Conservation (phyloP, 2,113 vertebrate species). For the Cairina moschata region DNA sequence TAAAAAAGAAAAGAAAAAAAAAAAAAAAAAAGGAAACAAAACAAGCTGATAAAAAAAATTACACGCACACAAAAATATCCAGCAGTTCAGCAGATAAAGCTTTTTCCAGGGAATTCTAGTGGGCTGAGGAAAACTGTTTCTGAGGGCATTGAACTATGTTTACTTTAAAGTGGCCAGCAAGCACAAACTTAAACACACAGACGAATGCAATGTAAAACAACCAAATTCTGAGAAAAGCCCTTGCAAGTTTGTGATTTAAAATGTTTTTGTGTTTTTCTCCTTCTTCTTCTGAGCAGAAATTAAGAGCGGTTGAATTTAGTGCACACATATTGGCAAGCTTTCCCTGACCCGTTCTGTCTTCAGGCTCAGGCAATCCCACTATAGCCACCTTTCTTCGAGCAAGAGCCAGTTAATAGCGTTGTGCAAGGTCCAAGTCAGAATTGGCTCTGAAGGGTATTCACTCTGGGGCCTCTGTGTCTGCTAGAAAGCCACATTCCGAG, state of each 20-base stretch:
- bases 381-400: slow-evolving; percentile 76
- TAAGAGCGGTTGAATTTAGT: slow-evolving; percentile 30
- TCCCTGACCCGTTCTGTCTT: slow-evolving; percentile 59
- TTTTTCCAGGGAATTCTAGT: slow-evolving; percentile 70
- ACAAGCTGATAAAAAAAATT: slow-evolving; percentile 66
- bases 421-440: slow-evolving; percentile 73
- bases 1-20: neutral
- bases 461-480: slow-evolving; percentile 81
- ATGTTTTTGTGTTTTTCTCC: neutral
- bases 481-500: slow-evolving; percentile 79
- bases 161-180: slow-evolving; percentile 54
- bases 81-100: slow-evolving; percentile 67
- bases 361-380: slow-evolving; percentile 62
- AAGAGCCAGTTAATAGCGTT: slow-evolving; percentile 68
- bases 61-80: slow-evolving; percentile 45
- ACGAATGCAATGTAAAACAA: neutral
- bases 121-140: slow-evolving; percentile 66
- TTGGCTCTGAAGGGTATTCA: slow-evolving; percentile 74
- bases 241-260: slow-evolving; percentile 42
- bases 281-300: slow-evolving; percentile 55
- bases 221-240: slow-evolving; percentile 30
- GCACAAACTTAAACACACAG: slow-evolving; percentile 1
- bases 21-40: slow-evolving; percentile 32
- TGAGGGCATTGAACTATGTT: slow-evolving; percentile 67
- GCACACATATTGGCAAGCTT: slow-evolving; percentile 47